Percentiles rank a stretch among this genome's conserved stretches.
These are phyloP conservation scores for Dexiosoma caninum DNA, from an alignment of 2,888 invertebrate species.

Conservation along the genomic window DNA sequence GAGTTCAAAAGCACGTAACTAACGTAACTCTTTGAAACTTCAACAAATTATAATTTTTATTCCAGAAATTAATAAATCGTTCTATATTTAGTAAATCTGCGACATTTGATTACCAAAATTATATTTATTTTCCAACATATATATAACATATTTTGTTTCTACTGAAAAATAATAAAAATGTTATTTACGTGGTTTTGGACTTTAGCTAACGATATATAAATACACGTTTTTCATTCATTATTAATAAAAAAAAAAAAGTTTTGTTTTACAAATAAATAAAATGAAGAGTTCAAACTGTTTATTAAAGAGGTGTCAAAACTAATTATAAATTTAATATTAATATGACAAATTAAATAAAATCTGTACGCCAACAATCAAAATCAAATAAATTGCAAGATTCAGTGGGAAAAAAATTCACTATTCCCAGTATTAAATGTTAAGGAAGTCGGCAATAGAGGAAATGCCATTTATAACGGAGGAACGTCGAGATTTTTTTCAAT, in stretches of 20 bases:
- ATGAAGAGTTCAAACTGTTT: conserved; percentile 13
- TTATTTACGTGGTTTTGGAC: too few relatives aligned
- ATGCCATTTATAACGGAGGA: not conserved
- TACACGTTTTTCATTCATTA: not conserved
- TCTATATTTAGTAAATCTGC: too few relatives aligned
- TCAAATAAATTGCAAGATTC: not conserved
- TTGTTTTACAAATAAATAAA: conserved; percentile 41
- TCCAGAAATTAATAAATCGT: too few relatives aligned
- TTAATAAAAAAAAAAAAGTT: conserved; percentile 16
- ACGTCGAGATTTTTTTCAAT: conserved; percentile 69
- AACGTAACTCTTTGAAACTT: too few relatives aligned
- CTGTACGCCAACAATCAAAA: not conserved
- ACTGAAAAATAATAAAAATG: too few relatives aligned
- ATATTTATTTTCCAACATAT: too few relatives aligned
- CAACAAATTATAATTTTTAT: too few relatives aligned
- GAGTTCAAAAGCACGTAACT: too few relatives aligned
- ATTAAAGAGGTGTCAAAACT: conserved; percentile 21
- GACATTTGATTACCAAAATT: too few relatives aligned
- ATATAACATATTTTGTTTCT: too few relatives aligned
- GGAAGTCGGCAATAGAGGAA: not conserved
- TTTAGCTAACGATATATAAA: too few relatives aligned
- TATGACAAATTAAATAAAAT: not conserved
- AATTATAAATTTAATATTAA: not conserved
- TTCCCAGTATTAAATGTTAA: conserved; percentile 4
- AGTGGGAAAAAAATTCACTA: not conserved